Percentiles rank a stretch among this genome's conserved stretches.
These are phyloP conservation scores for Nycteola revayana DNA, from an alignment of 2,888 invertebrate genomes.

Conservation along the genomic window DNA sequence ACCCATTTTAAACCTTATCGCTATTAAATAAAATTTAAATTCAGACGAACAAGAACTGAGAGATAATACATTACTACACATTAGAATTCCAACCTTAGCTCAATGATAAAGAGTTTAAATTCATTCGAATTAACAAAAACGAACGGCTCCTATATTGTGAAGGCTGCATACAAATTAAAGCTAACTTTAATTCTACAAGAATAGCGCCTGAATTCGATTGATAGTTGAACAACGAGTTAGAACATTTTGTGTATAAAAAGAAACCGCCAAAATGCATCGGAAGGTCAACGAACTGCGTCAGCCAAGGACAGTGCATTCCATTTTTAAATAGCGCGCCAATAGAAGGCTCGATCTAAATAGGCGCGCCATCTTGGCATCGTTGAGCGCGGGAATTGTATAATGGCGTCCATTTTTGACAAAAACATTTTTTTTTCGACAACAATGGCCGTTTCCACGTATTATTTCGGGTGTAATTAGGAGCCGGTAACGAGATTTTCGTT, in stretches of 20 bases:
- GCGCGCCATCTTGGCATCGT: conserved; percentile 77
- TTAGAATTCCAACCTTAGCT: conserved; percentile 47
- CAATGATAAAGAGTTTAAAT: conserved; percentile 45
- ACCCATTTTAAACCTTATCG: conserved; percentile 33
- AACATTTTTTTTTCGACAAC: conserved; percentile 59
- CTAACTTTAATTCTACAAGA: conserved; percentile 36
- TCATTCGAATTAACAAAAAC: conserved; percentile 43
- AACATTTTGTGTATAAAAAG: conserved; percentile 49
- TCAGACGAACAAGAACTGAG: conserved; percentile 18
- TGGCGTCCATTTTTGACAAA: conserved; percentile 54
- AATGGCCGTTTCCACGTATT: conserved; percentile 65
- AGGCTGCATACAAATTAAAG: conserved; percentile 37
- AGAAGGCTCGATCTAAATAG: conserved; percentile 79
- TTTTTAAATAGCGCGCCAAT: conserved; percentile 81
- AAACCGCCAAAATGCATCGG: conserved; percentile 80
- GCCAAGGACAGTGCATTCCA: conserved; percentile 82
- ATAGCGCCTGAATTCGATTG: conserved; percentile 44
- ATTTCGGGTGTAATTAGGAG: conserved; percentile 73
- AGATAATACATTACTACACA: conserved; percentile 39
- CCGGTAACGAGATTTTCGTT: conserved; percentile 58
- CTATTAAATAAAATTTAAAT: conserved; percentile 25
- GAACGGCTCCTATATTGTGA: conserved; percentile 36
- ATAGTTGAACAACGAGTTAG: conserved; percentile 37
- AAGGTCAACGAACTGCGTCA: conserved; percentile 75
- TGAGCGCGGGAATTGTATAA: conserved; percentile 55